Evolutionary conservation across 2,888 invertebrate genomes (phyloP), one percentile per base, ranked within the genome.

Genomic region (Hirtodrosophila duncani): DNA sequence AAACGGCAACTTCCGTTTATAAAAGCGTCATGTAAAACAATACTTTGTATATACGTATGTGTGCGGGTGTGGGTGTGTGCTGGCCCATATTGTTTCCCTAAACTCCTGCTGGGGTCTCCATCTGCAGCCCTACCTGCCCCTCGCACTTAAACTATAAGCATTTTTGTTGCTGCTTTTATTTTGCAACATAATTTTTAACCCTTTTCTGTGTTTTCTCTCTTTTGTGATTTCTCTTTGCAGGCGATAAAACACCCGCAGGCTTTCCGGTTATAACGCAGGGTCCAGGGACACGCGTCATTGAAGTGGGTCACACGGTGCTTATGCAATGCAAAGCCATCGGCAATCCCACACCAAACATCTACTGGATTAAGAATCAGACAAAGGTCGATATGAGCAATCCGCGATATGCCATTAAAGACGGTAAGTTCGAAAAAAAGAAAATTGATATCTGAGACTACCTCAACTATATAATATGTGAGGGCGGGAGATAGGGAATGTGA

Each of bases 361-460:
- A 94, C 67, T 99, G 99, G 99, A 91, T 98, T 66, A 94, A 96
- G 87, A 96, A 98, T 88, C 92, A 93, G 85, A 89, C 97, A 82
- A 98, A 97, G 45, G 91, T 97, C 72, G 94, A 96, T 85, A 92
- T 93, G 79, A 91, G 91, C 66, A 95, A 96, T 88, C 92, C 94
- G 0, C 90, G 97, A 81, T 97, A 95, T 88, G 92, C 93, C 39
- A 90, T 96, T 50, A 90, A 95, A 67, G 94, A 94, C 70, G 92
- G 93, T 84, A 91, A 92, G 85, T 85, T 30, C n/a, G 7, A 26
- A 3, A 26, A 26, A 24, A n/a, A n/a, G 26, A 24, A n/a, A n/a
- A n/a, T n/a, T n/a, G n/a, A n/a, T n/a, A n/a, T n/a, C n/a, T n/a
- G n/a, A n/a, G n/a, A n/a, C n/a, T n/a, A n/a, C n/a, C n/a, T 44